Evolutionary conservation across 2,888 invertebrate genomes (phyloP).

Genomic region (Mythimna vitellina): DNA sequence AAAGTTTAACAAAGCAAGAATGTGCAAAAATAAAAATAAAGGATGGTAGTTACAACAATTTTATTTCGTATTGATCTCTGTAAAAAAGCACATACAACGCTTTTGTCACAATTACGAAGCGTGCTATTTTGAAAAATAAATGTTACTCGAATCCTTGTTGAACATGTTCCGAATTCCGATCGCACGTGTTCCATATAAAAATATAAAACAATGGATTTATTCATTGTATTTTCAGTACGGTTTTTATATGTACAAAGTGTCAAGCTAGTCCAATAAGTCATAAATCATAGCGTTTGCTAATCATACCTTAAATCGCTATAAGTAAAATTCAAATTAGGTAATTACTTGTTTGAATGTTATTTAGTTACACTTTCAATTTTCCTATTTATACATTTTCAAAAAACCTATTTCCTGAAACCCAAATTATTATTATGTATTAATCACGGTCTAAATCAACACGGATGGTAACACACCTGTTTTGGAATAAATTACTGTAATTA

Average conservation of each 20-base stretch:
- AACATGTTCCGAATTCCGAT: slow-evolving; percentile 48
- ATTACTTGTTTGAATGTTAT: slow-evolving; percentile 21
- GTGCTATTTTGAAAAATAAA: slow-evolving; percentile 43
- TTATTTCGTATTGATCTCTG: slow-evolving; percentile 1
- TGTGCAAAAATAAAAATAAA: slow-evolving; percentile 14
- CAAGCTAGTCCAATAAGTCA: background rate
- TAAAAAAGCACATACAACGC: slow-evolving; percentile 21
- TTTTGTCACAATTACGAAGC: slow-evolving; percentile 37
- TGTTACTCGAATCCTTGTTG: slow-evolving; percentile 28
- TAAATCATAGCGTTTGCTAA: background rate
- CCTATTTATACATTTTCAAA: background rate
- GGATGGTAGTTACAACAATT: background rate
- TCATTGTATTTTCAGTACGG: slow-evolving; percentile 8
- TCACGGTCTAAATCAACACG: background rate
- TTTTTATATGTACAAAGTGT: background rate
- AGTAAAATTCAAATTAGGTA: slow-evolving; percentile 17
- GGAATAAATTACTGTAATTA: slow-evolving; percentile 37
- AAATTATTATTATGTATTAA: slow-evolving; percentile 8
- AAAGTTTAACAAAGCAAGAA: background rate
- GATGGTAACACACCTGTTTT: slow-evolving; percentile 14
- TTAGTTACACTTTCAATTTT: slow-evolving; percentile 10
- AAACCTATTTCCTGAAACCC: background rate
- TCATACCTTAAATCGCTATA: background rate
- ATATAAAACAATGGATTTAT: slow-evolving; percentile 37
- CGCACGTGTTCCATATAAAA: slow-evolving; percentile 26